A percentile compares a stretch with the other conserved stretches of the same genome.
Evolutionary conservation across 92 coral and sea anemone genomes (phyloP).

Genomic region (Paramuricea clavata): DNA sequence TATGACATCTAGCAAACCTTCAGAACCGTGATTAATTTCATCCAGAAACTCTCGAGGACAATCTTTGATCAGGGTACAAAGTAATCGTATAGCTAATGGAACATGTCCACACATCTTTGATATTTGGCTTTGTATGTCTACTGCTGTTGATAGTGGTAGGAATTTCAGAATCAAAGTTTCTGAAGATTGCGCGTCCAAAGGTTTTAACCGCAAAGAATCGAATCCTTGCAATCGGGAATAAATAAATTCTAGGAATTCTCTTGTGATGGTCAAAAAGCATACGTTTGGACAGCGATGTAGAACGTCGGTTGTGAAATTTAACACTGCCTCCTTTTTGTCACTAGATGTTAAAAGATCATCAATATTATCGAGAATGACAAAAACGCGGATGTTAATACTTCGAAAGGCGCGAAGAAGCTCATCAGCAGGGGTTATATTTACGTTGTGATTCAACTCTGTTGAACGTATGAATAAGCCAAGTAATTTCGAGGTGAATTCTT

Average conservation of each 20-base stretch:
- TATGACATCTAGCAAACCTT: slow-evolving; percentile 11
- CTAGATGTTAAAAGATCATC: slow-evolving; percentile 44
- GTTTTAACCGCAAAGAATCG: slow-evolving; percentile 33
- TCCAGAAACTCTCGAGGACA: slow-evolving; percentile 32
- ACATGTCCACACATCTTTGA: slow-evolving; percentile 46
- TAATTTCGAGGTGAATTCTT: slow-evolving; percentile 43
- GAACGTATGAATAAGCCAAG: neutral
- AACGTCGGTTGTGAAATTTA: slow-evolving; percentile 30
- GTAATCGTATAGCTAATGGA: slow-evolving; percentile 49
- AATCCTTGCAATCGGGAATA: neutral
- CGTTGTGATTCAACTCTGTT: neutral
- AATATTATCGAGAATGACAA: slow-evolving; percentile 53
- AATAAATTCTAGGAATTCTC: slow-evolving; percentile 53
- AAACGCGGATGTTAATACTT: neutral
- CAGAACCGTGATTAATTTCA: neutral
- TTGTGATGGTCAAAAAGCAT: slow-evolving; percentile 28
- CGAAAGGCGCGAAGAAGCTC: slow-evolving; percentile 25
- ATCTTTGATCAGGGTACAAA: slow-evolving; percentile 34
- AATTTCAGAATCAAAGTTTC: neutral
- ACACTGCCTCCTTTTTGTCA: slow-evolving; percentile 23
- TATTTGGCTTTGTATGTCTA: neutral
- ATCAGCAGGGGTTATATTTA: slow-evolving; percentile 1
- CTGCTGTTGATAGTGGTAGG: neutral
- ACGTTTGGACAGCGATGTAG: slow-evolving; percentile 17
- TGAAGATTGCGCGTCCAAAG: slow-evolving; percentile 32